phyloP scores from a whole-genome alignment of 2,888 invertebrate species.

The Drosophila monieri region DNA sequence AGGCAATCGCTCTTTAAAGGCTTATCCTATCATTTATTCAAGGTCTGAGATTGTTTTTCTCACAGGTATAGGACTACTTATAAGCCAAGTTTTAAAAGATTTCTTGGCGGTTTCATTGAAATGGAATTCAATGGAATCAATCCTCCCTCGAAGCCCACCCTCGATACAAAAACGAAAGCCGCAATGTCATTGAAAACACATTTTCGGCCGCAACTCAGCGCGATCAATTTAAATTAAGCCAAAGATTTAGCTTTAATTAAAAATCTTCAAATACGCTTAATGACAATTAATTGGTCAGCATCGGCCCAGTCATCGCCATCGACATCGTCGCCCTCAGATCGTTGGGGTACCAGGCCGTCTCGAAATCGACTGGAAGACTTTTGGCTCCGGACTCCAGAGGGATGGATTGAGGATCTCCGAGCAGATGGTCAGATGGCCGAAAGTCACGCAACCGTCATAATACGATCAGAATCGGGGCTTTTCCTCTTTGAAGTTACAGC shows the following conservation, averaged over 20 bases:
- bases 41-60: too few relatives aligned
- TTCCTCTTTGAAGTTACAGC: conserved; percentile 42
- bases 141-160: conserved; percentile 1
- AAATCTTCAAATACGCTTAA: conserved; percentile 80
- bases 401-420: conserved; percentile 23
- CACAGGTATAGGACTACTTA: neutral
- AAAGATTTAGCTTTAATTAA: conserved; percentile 79
- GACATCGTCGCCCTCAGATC: conserved; percentile 51
- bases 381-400: conserved; percentile 7
- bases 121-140: neutral
- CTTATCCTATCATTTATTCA: too few relatives aligned
- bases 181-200: conserved; percentile 56
- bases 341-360: conserved; percentile 14
- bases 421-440: conserved; percentile 63
- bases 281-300: conserved; percentile 78
- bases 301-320: conserved; percentile 44
- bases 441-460: conserved; percentile 76
- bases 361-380: too few relatives aligned
- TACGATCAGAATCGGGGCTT: conserved; percentile 38
- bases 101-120: neutral
- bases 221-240: conserved; percentile 79
- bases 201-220: conserved; percentile 45
- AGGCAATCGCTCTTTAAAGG: too few relatives aligned
- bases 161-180: conserved; percentile 15
- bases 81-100: neutral